Base-by-base conservation (phyloP, 2,888 invertebrate species). In the Dryococelus australis region DNA sequence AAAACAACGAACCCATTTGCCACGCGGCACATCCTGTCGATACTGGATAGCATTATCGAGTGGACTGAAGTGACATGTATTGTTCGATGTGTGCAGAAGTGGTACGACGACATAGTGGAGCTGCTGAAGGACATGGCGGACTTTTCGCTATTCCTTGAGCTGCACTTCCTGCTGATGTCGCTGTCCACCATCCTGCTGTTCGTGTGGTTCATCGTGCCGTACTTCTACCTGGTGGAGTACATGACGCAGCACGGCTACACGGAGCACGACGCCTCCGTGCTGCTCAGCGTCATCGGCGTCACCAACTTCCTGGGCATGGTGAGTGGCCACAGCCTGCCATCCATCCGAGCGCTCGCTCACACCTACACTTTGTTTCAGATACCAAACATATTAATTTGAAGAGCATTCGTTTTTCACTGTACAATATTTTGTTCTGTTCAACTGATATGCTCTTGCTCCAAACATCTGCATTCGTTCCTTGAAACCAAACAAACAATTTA, bases 141-240 rank as follows among this genome's bases (percentile, higher is more conserved):
- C 92, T 96, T 97, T 90, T 95, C 96, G 43, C 94, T 97, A 92
- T 96, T 97, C 92, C 93, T 95, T 91, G 95, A 96, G 91, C 92
- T 95, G 87, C 96, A 97, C 90, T 98, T 97, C 92, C 94, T 97
- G 89, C 93, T 97, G 84, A 95, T 98, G 91, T 97, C 97, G 87
- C 91, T 98, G 26, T 97, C 98, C 87, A 98, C 98, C 89, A 95
- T 98, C 90, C 94, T 98, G 87, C 94, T 99, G 86, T 99, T 98
- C 93, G 95, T 96, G 91, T 98, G 98, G 97, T 97, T 97, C 92
- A 98, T 99, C 91, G 97, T 99, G 88, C 98, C 98, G 24, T 99
- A 99, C 93, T 97, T 99, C 92, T 99, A 98, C 92, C 94, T 98
- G 89, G 96, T 97, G 87, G 98, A 98, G 91, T 96, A 97, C 92